Base-by-base conservation (phyloP, 2,113 vertebrate species). In the Entosphenus tridentatus region DNA sequence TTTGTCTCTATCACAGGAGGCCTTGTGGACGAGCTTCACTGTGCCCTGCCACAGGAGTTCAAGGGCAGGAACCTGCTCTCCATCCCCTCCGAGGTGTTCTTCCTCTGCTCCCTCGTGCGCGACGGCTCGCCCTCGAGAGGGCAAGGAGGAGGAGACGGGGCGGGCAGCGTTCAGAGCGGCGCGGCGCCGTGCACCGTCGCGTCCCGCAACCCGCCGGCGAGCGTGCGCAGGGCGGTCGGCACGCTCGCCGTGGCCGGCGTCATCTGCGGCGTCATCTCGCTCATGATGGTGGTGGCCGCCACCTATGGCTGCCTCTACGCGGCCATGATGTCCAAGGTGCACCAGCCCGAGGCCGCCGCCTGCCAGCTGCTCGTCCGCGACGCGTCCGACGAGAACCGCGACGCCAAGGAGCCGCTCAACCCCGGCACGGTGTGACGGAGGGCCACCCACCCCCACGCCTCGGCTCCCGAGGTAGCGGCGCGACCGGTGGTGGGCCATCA, bases 221-320 rank as follows among this genome's bases (percentile, higher is more conserved):
- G 90, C 2, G 92, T 97, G 73, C 85, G 93, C 14, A 81, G 90
- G 2, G 92, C 93, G 57, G 89, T 98, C 2, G 93, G 92, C 77
- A 98, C 92, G 0, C 89, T 98, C 76, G 88, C 96, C 76, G 90
- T 98, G 0, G 90, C 90, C 0, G 92, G 90, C 1, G 92, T 97
- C 12, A 89, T 97, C 65, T 98, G 93, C 0, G 89, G 93, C 69
- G 85, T 98, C 0, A 92, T 97, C 9, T 98, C 91, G 75, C 88
- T 98, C 75, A 97, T 98, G 93, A 98, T 98, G 93, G 89, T 98
- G 13, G 93, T 89, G 12, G 92, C 92, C 0, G 92, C 92, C 0
- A 88, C 89, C 21, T 97, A 98, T 0, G 93, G 93, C 9, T 98
- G 93, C 77, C 93, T 97, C 78, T 98, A 98, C 0, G 93, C 93